Evolutionary conservation across 2,113 vertebrate species (phyloP), one percentile per base, ranked within the genome.

Genomic region (Gorsachius goisagi): DNA sequence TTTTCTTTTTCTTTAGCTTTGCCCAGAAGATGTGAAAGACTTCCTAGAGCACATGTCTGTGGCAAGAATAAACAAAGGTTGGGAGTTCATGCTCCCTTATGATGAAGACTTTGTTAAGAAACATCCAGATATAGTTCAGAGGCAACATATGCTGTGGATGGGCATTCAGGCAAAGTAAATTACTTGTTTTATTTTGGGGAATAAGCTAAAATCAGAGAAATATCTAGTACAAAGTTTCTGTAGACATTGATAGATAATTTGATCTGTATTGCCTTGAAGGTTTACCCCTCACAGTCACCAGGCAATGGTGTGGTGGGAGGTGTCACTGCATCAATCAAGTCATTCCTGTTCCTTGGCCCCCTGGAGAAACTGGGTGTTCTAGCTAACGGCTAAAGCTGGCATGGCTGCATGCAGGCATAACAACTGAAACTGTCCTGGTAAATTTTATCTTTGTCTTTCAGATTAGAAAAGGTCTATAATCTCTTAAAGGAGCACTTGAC

Each of bases 81-180:
- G 99, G 99, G 99, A 99, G 97, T 99, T 99, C 96, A 90, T 99
- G 94, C 97, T 99, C 94, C 98, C 99, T 23, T 98, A 98, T 0
- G 99, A 99, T 55, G 95, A 96, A 24, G 98, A 99, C 71, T 99
- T 99, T 96, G 98, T 99, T 91, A 99, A 98, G 98, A 99, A 99
- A 96, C 99, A 99, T 92, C 99, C 99, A 9, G 99, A 99, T 39
- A 98, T 99, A 92, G 99, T 99, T 71, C 99, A 99, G 97, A 98
- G 99, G 93, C 99, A 99, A 72, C 98, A 99, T 85, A 99, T 99
- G 99, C 98, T 99, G 89, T 99, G 99, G 99, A 98, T 98, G 21
- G 99, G 99, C 95, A 99, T 99, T 94, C 99, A 99, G 98, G 98
- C 99, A 97, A 99, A 99, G 99, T 99, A 98, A 96, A 98, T 58